phyloP scores from a whole-genome alignment of 2,888 invertebrate species.

The Papilio elwesi region DNA sequence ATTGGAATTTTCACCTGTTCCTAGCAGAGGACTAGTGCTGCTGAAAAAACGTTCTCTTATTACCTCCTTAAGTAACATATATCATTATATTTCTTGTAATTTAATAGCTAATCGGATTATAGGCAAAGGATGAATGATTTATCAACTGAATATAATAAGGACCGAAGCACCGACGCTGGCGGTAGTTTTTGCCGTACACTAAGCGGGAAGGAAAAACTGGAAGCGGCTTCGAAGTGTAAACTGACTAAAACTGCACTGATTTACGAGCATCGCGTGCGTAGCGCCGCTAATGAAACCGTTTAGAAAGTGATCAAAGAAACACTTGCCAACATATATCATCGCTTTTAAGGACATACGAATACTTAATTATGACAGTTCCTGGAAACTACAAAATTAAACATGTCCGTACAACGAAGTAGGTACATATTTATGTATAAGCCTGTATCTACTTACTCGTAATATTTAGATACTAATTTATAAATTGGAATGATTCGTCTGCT shows the following conservation, averaged over 20 bases:
- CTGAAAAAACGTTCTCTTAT: no score
- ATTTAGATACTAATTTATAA: not conserved
- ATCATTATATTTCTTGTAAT: not conserved
- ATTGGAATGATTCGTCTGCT: no score
- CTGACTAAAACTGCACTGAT: slow-evolving; percentile 28
- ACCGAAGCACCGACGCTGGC: not conserved
- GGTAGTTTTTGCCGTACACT: slow-evolving; percentile 20
- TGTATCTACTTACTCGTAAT: not conserved
- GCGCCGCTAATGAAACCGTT: slow-evolving; percentile 17
- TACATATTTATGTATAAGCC: not conserved
- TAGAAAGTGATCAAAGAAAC: slow-evolving; percentile 32
- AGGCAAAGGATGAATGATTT: slow-evolving; percentile 14
- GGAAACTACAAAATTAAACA: slow-evolving; percentile 3
- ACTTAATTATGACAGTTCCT: slow-evolving; percentile 10
- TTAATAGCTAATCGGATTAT: not conserved
- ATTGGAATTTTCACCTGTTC: no score
- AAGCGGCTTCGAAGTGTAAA: slow-evolving; percentile 19
- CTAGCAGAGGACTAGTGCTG: no score
- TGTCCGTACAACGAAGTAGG: not conserved
- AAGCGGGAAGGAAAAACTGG: slow-evolving; percentile 30
- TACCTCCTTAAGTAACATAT: not conserved
- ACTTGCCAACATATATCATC: slow-evolving; percentile 8
- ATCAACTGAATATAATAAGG: not conserved
- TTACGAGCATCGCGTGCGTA: slow-evolving; percentile 26
- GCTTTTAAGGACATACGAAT: slow-evolving; percentile 17